phyloP scores from a whole-genome alignment of 2,113 vertebrate species.

The Melozone crissalis region DNA sequence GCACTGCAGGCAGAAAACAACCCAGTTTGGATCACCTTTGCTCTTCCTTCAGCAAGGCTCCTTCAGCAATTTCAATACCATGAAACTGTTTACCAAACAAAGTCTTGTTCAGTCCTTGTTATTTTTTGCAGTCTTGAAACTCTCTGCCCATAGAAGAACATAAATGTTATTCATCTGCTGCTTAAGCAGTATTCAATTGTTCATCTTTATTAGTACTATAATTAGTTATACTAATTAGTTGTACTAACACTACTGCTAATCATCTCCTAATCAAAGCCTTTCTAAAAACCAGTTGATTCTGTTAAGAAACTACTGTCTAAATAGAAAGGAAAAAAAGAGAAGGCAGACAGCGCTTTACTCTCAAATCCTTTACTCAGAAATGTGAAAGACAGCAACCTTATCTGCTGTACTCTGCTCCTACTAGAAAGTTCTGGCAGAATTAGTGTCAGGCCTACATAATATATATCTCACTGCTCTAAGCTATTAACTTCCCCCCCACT shows the following conservation, averaged over 20 bases:
- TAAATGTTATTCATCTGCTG: neutral
- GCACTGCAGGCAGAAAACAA: neutral
- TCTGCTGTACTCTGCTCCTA: neutral
- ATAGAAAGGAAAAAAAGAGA: neutral
- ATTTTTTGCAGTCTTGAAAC: neutral
- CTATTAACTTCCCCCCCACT: neutral
- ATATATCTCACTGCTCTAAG: neutral
- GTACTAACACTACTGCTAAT: neutral
- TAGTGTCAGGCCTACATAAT: rapidly evolving
- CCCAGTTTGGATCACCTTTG: neutral
- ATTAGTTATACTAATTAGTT: neutral
- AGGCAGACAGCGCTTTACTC: neutral
- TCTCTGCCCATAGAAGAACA: neutral
- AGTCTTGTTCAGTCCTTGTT: neutral
- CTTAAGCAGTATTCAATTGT: neutral
- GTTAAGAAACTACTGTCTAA: neutral
- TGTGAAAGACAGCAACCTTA: neutral
- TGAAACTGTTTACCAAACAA: neutral
- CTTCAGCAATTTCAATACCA: neutral
- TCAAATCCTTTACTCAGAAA: neutral
- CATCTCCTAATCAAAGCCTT: neutral
- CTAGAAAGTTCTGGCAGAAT: neutral
- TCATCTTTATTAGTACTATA: neutral
- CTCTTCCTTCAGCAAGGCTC: neutral
- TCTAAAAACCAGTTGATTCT: neutral